A percentile compares a stretch with the other conserved stretches of the same genome.
Conservation (phyloP, 1,140 invertebrate species). For the Drosophila tristis region DNA sequence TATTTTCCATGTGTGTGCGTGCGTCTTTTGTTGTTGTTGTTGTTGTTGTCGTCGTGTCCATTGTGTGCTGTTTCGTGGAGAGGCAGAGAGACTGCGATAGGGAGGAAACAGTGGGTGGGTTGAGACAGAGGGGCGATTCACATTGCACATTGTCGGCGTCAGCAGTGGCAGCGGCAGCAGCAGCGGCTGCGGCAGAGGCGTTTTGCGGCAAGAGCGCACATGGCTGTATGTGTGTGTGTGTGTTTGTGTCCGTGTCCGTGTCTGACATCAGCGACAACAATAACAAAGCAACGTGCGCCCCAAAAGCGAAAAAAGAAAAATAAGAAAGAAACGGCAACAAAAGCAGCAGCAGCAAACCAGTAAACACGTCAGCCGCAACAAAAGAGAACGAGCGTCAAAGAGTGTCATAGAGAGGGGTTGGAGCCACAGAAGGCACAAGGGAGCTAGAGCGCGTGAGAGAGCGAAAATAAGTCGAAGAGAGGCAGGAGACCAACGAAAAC, state of each 20-base stretch:
- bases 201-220: constrained; percentile 17
- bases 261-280: constrained; percentile 76
- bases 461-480: neutral
- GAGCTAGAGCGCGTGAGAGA: constrained; percentile 16
- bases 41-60: constrained; percentile 23
- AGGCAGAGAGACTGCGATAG: constrained; percentile 7
- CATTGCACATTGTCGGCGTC: constrained; percentile 34
- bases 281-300: constrained; percentile 71
- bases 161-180: too few species aligned
- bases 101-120: neutral
- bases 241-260: constrained; percentile 41
- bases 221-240: constrained; percentile 17
- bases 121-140: constrained; percentile 3
- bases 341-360: constrained; percentile 56
- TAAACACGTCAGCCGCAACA: constrained; percentile 63
- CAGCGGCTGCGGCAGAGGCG: too few species aligned
- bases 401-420: neutral
- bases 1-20: constrained; percentile 20
- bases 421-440: constrained; percentile 10
- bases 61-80: constrained; percentile 15
- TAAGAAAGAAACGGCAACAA: constrained; percentile 23
- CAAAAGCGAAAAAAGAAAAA: constrained; percentile 41
- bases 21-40: constrained; percentile 22
- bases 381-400: neutral
- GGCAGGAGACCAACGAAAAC: constrained; percentile 30